Evolutionary conservation across 2,888 invertebrate genomes (phyloP).

Genomic region (Meghimatium bilineatum): DNA sequence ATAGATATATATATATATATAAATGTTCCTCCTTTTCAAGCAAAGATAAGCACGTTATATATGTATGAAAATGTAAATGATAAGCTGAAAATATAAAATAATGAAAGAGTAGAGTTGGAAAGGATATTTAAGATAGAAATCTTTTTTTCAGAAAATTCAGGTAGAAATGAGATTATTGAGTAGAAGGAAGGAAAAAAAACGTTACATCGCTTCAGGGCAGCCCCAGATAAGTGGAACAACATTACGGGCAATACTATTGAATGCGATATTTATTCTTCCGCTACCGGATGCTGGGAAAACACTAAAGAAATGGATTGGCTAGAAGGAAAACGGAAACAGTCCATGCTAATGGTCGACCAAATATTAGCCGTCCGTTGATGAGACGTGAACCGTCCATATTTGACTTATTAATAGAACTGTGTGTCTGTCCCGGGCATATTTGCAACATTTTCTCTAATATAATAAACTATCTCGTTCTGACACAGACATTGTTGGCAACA

Average conservation of each 20-base stretch:
- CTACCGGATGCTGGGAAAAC: slow-evolving; percentile 4
- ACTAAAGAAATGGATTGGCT: slow-evolving; percentile 14
- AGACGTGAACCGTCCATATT: neutral
- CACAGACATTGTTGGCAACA: neutral
- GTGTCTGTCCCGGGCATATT: neutral
- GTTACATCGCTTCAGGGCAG: slow-evolving; percentile 12
- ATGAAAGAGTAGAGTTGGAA: neutral
- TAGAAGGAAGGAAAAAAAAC: slow-evolving; percentile 7
- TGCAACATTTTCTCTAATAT: slow-evolving; percentile 4
- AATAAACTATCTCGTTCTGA: neutral
- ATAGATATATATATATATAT: no score
- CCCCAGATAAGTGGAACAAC: neutral
- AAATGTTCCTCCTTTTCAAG: no score
- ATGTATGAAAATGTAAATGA: neutral
- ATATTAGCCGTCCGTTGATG: slow-evolving; percentile 19
- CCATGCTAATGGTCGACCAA: slow-evolving; percentile 25
- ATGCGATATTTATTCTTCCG: slow-evolving; percentile 23
- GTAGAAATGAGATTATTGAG: neutral
- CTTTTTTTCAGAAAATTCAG: neutral
- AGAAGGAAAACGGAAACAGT: slow-evolving; percentile 12
- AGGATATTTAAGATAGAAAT: neutral
- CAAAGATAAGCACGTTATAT: no score
- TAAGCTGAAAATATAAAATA: neutral
- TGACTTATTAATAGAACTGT: slow-evolving; percentile 4
- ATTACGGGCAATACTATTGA: slow-evolving; percentile 23